Evolutionary conservation across 2,888 invertebrate species (phyloP).

Genomic region (Vannuccia rotundouncinata): DNA sequence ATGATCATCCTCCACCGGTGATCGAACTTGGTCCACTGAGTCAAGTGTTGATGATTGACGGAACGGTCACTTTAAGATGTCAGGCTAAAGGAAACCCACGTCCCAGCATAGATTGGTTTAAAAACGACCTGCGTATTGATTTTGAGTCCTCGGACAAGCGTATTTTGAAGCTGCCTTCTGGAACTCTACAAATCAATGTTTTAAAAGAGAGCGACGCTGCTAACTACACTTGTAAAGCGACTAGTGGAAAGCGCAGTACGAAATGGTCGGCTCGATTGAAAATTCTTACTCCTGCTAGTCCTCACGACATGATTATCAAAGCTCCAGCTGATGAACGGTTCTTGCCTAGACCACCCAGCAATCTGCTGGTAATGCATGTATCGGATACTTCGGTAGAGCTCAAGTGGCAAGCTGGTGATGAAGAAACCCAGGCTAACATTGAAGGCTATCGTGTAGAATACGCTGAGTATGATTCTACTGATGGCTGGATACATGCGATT

Average conservation of each 20-base stretch:
- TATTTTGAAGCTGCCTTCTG: slow-evolving; percentile 36
- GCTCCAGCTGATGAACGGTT: neutral
- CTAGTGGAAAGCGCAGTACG: neutral
- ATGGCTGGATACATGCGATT: slow-evolving; percentile 29
- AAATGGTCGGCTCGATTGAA: slow-evolving; percentile 25
- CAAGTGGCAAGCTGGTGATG: slow-evolving; percentile 33
- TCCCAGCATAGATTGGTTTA: slow-evolving; percentile 22
- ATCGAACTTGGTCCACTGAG: slow-evolving; percentile 36
- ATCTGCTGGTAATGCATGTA: slow-evolving; percentile 29
- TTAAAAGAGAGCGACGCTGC: slow-evolving; percentile 45
- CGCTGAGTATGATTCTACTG: slow-evolving; percentile 16
- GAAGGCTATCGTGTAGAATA: slow-evolving; percentile 33
- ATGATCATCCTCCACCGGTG: slow-evolving; percentile 18
- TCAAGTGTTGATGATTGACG: slow-evolving; percentile 16
- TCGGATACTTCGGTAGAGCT: slow-evolving; percentile 34
- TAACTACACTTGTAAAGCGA: slow-evolving; percentile 47
- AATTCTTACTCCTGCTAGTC: slow-evolving; percentile 9
- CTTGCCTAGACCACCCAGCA: slow-evolving; percentile 30
- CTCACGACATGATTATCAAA: neutral
- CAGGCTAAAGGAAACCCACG: slow-evolving; percentile 3
- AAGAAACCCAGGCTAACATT: slow-evolving; percentile 1
- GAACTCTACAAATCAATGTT: slow-evolving; percentile 43
- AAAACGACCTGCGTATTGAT: slow-evolving; percentile 26
- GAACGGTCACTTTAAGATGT: slow-evolving; percentile 31
- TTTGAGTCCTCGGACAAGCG: slow-evolving; percentile 3